Base-by-base conservation (phyloP, 2,113 vertebrate genomes). In the Ancistrus triradiatus region DNA sequence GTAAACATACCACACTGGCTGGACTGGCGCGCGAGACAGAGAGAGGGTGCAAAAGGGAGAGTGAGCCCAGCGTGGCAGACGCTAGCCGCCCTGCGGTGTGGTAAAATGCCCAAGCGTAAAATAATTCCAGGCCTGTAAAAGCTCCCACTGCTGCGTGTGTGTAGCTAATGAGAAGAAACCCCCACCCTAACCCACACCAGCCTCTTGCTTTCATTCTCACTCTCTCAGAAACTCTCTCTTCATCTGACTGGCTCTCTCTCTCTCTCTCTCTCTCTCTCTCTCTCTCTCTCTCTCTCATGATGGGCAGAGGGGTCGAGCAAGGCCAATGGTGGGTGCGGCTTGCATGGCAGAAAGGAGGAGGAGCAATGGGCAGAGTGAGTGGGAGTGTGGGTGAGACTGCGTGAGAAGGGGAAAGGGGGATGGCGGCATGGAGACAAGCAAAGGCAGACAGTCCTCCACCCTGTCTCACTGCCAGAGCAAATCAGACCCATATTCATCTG, bases 81-180 rank as follows among this genome's bases (percentile, higher is more conserved):
- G 72, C 65, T 68, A 81, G 81, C 75, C 69, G 59, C 68, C 66
- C 72, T 77, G 77, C 19, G 77, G 80, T 82, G 75, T 51, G 48
- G 55, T 75, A 51, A 70, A 79, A 77, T 70, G 67, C 24, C 75
- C 60, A 74, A 59, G 77, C 77, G 65, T 81, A 80, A 83, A 83
- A 84, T 71, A 70, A 81, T 79, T 63, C 74, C 79, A 63, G 75
- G 40, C 75, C 73, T 76, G 72, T 81, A 79, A 81, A 85, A 78
- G 35, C 43, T 50, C 35, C 53, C 64, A 66, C 44, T 66, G 63
- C 43, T 66, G 53, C 72, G 69, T 74, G 75, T 78, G 64, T 67
- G 46, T 73, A 77, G 64, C 68, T 84, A 81, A 83, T 81, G 76
- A 83, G 53, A 5, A 66, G 64, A 66, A 62, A 37, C 58, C 49